Evolutionary conservation across 2,113 vertebrate genomes (phyloP).

Genomic region (Speoplatyrhinus poulsoni): DNA sequence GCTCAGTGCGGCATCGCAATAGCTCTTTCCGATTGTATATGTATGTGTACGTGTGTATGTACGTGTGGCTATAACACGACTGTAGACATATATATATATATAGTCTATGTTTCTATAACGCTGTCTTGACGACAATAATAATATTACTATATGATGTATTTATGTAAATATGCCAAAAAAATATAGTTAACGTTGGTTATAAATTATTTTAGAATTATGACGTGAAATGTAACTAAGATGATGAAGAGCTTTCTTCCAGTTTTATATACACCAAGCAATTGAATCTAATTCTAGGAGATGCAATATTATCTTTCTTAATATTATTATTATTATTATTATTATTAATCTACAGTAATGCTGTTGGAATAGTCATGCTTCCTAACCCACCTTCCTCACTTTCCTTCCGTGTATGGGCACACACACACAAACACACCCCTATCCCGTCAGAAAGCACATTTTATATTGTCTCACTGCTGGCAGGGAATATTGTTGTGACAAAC

Average conservation of each 20-base stretch:
- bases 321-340: slow-evolving; percentile 71
- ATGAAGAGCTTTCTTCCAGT: slow-evolving; percentile 82
- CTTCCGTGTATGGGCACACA: not conserved
- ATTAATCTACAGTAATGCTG: slow-evolving; percentile 60
- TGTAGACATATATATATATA: slow-evolving; percentile 71
- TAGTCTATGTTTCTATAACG: slow-evolving; percentile 75
- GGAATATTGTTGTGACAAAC: too few species aligned
- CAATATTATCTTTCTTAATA: slow-evolving; percentile 76
- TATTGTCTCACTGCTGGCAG: not conserved
- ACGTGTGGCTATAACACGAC: slow-evolving; percentile 73
- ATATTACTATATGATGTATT: slow-evolving; percentile 72
- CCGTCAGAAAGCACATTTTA: not conserved
- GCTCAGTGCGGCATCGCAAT: slow-evolving; percentile 75
- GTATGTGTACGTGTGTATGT: slow-evolving; percentile 65
- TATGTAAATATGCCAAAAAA: slow-evolving; percentile 79
- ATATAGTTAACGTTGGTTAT: slow-evolving; percentile 79
- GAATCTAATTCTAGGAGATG: slow-evolving; percentile 75
- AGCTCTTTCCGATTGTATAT: slow-evolving; percentile 79
- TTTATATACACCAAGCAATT: slow-evolving; percentile 80
- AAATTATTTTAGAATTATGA: slow-evolving; percentile 82
- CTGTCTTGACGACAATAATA: slow-evolving; percentile 69
- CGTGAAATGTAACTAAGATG: slow-evolving; percentile 77
- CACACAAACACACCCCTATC: not conserved
- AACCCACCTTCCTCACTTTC: slow-evolving; percentile 17
- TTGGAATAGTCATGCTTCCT: slow-evolving; percentile 69